Evolutionary conservation across 2,888 invertebrate species (phyloP), one percentile per base, ranked within the genome.

Genomic region (Acronicta aceris): DNA sequence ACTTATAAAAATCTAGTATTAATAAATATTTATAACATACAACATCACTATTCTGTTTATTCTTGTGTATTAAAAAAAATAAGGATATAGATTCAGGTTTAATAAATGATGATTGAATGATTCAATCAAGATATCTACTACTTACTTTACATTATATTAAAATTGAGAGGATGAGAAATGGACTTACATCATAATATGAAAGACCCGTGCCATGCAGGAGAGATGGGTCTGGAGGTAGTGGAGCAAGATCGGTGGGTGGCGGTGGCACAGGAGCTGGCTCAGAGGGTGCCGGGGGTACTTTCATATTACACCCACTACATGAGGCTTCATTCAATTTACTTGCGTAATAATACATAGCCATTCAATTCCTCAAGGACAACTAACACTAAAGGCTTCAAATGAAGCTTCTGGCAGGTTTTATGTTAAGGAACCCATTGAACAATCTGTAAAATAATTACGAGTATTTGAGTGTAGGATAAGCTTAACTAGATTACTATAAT

Each of bases 301-400:
- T 94, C 73, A 93, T 87, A 74, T 90, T 89, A 80, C 95, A 94
- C 68, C 95, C 95, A 77, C 95, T 95, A 95, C 96, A 95, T 91
- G 96, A 95, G 79, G 96, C 95, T 86, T 96, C 96, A 88, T 96
- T 96, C 85, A 96, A 89, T 92, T 96, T 96, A 93, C 96, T 96
- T 84, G 96, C 96, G 95, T 96, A 96, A 88, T 96, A 96, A 95
- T 96, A 96, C 96, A 96, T 96, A 94, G 96, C 96, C 95, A 95
- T 95, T 91, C 91, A 94, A 90, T 89, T 89, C 86, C 86, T 76
- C 71, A 80, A 80, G 76, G 70, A 71, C 80, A 78, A 81, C 75
- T 85, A 76, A 78, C 59, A 68, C 76, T 84, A 82, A 63, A 54
- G 48, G 81, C 85, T 82, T 81, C 81, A 65, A 73, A 47, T 57